A percentile compares a stretch with the other conserved stretches of the same genome.
Evolutionary conservation across 2,888 invertebrate genomes (phyloP).

Genomic region (Horisme vitalbata): DNA sequence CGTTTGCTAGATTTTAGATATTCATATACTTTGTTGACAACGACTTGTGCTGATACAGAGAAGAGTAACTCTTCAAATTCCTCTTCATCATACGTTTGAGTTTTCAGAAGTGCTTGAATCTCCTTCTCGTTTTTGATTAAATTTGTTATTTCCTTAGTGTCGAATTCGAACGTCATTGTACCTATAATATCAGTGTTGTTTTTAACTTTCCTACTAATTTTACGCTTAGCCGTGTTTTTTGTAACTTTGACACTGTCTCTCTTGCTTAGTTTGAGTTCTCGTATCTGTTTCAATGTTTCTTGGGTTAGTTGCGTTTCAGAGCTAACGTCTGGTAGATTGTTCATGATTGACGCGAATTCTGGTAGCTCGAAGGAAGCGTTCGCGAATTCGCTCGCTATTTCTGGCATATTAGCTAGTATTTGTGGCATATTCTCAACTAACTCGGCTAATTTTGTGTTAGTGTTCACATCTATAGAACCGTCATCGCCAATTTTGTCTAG

Average conservation of each 20-base stretch:
- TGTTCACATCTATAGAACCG: slow-evolving; percentile 51
- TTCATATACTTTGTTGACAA: slow-evolving; percentile 70
- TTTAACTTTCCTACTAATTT: slow-evolving; percentile 62
- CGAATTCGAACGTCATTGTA: slow-evolving; percentile 65
- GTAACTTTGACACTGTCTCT: slow-evolving; percentile 73
- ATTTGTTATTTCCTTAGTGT: slow-evolving; percentile 62
- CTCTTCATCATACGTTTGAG: slow-evolving; percentile 54
- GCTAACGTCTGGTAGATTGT: slow-evolving; percentile 62
- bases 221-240: slow-evolving; percentile 72
- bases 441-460: slow-evolving; percentile 62
- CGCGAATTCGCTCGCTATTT: slow-evolving; percentile 68
- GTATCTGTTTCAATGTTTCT: slow-evolving; percentile 74
- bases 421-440: slow-evolving; percentile 74
- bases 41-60: slow-evolving; percentile 68
- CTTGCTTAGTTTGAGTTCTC: slow-evolving; percentile 69
- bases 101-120: slow-evolving; percentile 54
- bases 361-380: slow-evolving; percentile 68
- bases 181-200: slow-evolving; percentile 54
- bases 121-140: slow-evolving; percentile 65
- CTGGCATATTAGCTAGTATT: slow-evolving; percentile 73
- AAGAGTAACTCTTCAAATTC: slow-evolving; percentile 66
- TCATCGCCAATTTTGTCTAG: slow-evolving; percentile 61
- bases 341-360: slow-evolving; percentile 71
- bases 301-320: slow-evolving; percentile 71
- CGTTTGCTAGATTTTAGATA: slow-evolving; percentile 64